Percentiles rank a stretch among this genome's conserved stretches.
phyloP scores from a whole-genome alignment of 2,797 vertebrate genomes.

The Lagorchestes hirsutus region DNA sequence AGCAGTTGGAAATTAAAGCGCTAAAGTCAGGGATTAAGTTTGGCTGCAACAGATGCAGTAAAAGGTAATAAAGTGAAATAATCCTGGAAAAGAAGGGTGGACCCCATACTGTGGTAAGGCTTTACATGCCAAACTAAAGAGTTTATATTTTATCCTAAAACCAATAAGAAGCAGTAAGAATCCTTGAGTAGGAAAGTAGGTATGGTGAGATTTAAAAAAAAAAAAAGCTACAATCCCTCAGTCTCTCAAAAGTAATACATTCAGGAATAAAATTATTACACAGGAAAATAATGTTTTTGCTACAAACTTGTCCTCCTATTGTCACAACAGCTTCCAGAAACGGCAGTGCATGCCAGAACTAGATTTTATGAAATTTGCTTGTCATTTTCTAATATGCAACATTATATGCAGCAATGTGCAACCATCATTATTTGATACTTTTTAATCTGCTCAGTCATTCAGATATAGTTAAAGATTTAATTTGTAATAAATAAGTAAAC shows the following conservation, averaged over 20 bases:
- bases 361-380: background rate
- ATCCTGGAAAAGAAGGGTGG: background rate
- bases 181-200: background rate
- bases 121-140: background rate
- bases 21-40: background rate
- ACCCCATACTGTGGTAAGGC: background rate
- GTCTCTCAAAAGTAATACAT: background rate
- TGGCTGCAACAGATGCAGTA: background rate
- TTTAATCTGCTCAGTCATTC: background rate
- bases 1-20: background rate
- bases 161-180: background rate
- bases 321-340: background rate
- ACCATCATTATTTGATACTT: background rate
- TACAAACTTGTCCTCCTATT: background rate
- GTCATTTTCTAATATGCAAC: background rate
- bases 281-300: background rate
- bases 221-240: background rate
- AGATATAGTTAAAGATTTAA: background rate
- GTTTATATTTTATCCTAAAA: background rate
- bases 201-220: background rate
- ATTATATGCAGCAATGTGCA: background rate
- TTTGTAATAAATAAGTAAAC: background rate
- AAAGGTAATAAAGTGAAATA: background rate
- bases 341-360: background rate
- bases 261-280: background rate